A percentile compares a stretch with the other conserved stretches of the same genome.
phyloP scores from a whole-genome alignment of 1,140 invertebrate genomes.

The Copidosoma floridanum region DNA sequence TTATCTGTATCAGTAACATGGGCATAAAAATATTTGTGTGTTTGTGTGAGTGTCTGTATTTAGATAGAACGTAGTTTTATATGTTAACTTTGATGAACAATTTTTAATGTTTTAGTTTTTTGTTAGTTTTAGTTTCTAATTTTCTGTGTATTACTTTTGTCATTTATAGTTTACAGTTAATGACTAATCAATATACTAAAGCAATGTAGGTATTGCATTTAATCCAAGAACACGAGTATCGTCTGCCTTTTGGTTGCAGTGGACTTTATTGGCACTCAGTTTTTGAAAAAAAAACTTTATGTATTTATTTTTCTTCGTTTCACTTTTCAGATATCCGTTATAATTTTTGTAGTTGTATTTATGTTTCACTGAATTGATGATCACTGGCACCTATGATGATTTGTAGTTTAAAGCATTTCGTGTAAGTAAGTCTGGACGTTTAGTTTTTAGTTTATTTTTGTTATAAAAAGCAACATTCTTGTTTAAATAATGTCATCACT shows the following conservation, averaged over 20 bases:
- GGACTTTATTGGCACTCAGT: too few species aligned
- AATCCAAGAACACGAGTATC: slow-evolving; percentile 9
- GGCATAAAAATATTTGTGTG: slow-evolving; percentile 1
- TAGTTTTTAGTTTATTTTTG: background rate
- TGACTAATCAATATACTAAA: too few species aligned
- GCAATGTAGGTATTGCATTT: slow-evolving; percentile 5
- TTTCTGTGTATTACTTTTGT: slow-evolving; percentile 36
- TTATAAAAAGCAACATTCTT: background rate
- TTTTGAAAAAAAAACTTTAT: too few species aligned
- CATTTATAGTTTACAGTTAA: slow-evolving; percentile 22
- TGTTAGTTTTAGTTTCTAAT: slow-evolving; percentile 21
- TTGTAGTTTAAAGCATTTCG: slow-evolving; percentile 17
- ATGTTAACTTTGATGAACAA: too few species aligned
- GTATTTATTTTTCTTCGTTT: slow-evolving; percentile 27
- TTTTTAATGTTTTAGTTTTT: too few species aligned
- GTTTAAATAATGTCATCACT: too few species aligned
- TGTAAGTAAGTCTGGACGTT: slow-evolving; percentile 25
- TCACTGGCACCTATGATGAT: slow-evolving; percentile 38
- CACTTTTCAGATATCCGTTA: slow-evolving; percentile 43
- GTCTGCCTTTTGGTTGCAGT: slow-evolving; percentile 16
- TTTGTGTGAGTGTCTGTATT: slow-evolving; percentile 6
- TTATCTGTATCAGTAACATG: background rate
- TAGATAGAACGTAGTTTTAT: too few species aligned
- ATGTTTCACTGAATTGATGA: slow-evolving; percentile 28
- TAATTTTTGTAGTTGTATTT: slow-evolving; percentile 46